These are phyloP conservation scores for Zosterops pallidus DNA, from an alignment of 2,113 vertebrate species.

Conservation along the genomic window DNA sequence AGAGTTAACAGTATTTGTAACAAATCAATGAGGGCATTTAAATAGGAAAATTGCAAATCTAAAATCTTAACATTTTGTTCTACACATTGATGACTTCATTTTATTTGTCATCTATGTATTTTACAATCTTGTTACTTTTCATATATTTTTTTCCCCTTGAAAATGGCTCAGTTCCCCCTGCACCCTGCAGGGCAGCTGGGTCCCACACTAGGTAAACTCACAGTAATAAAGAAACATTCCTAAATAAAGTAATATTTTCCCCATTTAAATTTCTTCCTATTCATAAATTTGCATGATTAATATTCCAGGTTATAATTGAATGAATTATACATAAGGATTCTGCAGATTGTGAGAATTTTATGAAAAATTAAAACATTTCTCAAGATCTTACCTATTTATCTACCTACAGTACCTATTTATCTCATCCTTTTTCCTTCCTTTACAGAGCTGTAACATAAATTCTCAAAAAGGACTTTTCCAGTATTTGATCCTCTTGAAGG, in stretches of 20 bases:
- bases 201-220: neutral
- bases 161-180: neutral
- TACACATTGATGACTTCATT: slow-evolving; percentile 65
- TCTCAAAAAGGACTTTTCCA: neutral
- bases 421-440: slow-evolving; percentile 11
- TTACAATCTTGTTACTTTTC: slow-evolving; percentile 40
- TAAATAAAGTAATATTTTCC: neutral
- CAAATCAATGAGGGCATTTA: slow-evolving; percentile 73
- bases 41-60: slow-evolving; percentile 68
- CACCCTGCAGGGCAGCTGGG: neutral
- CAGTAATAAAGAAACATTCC: neutral
- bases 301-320: neutral
- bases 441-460: slow-evolving; percentile 50
- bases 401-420: neutral
- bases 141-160: neutral
- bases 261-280: neutral
- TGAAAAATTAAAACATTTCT: slow-evolving; percentile 51
- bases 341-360: slow-evolving; percentile 18
- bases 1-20: slow-evolving; percentile 77
- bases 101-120: slow-evolving; percentile 59
- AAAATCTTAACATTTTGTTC: slow-evolving; percentile 51
- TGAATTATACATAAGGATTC: neutral
- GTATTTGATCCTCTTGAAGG: slow-evolving; percentile 56
- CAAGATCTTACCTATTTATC: slow-evolving; percentile 39
- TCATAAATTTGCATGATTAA: neutral